Evolutionary conservation across 2,113 vertebrate genomes (phyloP).

Genomic region (Fulica atra): DNA sequence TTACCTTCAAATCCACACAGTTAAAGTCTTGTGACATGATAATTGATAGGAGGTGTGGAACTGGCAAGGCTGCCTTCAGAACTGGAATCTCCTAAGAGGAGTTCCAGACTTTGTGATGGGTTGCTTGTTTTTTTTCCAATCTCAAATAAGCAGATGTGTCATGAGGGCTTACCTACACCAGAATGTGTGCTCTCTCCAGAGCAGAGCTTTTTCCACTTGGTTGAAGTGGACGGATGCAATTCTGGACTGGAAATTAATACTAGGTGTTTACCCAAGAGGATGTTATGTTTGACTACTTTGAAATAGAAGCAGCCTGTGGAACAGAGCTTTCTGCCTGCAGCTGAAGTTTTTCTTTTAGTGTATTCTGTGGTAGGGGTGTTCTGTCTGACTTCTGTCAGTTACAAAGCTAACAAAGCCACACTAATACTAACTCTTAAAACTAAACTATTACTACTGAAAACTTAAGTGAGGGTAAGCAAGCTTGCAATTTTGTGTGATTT

Average conservation of each 20-base stretch:
- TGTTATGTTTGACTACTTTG: background rate
- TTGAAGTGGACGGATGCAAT: background rate
- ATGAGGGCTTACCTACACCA: background rate
- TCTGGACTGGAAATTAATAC: background rate
- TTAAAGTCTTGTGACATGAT: background rate
- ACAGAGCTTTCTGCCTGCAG: background rate
- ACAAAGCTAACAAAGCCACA: background rate
- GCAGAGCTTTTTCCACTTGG: rapidly evolving
- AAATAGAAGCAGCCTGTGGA: background rate
- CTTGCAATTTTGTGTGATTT: background rate
- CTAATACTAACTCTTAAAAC: background rate
- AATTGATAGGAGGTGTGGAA: background rate
- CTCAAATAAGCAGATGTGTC: background rate
- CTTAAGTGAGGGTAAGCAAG: background rate
- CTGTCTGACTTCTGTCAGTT: background rate
- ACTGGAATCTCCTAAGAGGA: background rate
- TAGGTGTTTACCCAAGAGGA: background rate
- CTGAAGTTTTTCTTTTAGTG: background rate
- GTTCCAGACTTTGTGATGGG: background rate
- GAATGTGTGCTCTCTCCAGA: background rate
- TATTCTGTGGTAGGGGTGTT: background rate
- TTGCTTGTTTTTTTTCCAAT: too few relatives aligned
- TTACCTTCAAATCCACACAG: background rate
- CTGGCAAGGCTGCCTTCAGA: background rate
- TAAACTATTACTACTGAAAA: background rate